A percentile compares a stretch with the other conserved stretches of the same genome.
Conservation (phyloP, 2,113 vertebrate species). For the Cisticola juncidis region DNA sequence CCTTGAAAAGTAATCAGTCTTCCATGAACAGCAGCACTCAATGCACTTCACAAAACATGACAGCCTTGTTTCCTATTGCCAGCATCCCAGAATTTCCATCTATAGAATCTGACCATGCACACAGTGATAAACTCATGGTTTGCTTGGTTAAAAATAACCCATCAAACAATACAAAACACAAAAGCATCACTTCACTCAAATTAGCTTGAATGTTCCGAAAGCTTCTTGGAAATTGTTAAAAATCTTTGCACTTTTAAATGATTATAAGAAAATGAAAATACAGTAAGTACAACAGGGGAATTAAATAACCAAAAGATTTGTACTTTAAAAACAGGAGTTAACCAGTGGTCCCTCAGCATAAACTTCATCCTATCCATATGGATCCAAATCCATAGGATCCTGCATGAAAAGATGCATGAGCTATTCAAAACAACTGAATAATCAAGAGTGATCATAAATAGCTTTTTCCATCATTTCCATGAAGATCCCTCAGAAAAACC, state of each 20-base stretch:
- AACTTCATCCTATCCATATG: fast-evolving
- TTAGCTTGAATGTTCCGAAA: neutral
- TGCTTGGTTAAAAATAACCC: neutral
- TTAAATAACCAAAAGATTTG: fast-evolving
- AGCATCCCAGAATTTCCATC: neutral
- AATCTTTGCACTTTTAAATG: neutral
- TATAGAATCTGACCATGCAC: neutral
- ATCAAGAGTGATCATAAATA: neutral
- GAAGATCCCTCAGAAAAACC: neutral
- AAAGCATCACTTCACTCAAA: neutral
- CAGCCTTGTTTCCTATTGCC: neutral
- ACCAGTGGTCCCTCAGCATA: neutral
- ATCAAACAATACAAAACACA: neutral
- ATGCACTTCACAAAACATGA: neutral
- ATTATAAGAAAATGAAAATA: neutral
- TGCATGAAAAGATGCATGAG: neutral
- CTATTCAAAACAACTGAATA: neutral
- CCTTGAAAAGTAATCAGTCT: neutral
- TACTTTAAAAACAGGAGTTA: neutral
- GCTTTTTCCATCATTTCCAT: neutral
- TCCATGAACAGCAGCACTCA: neutral
- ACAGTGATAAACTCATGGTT: neutral
- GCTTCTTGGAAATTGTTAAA: neutral
- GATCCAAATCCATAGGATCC: neutral
- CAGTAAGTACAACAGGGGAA: fast-evolving